A percentile compares a stretch with the other conserved stretches of the same genome.
These are phyloP conservation scores for Holacanthella duospinosa DNA, from an alignment of 2,888 invertebrate genomes.

Conservation along the genomic window DNA sequence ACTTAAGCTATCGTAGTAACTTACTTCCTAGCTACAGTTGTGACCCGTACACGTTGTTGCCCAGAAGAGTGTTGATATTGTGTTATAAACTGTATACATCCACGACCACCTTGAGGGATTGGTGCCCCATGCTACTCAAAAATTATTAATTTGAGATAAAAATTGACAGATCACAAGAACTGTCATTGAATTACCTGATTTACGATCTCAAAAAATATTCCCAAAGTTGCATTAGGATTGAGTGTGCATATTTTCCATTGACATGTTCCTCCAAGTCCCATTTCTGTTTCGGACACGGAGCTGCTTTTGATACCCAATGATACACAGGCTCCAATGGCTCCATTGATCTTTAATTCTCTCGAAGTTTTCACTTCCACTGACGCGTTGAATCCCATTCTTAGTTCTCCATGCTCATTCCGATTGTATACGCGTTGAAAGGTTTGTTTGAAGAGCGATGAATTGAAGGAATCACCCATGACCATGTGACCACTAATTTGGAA, in stretches of 20 bases:
- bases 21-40: conserved; percentile 92
- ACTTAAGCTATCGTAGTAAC: conserved; percentile 29
- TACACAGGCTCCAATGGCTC: conserved; percentile 93
- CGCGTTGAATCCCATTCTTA: conserved; percentile 98
- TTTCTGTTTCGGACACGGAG: conserved; percentile 89
- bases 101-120: conserved; percentile 89
- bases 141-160: conserved; percentile 5
- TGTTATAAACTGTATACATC: conserved; percentile 94
- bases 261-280: conserved; percentile 92
- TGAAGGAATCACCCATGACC: conserved; percentile 99
- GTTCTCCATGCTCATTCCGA: conserved; percentile 65
- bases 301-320: conserved; percentile 84
- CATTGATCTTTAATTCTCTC: conserved; percentile 82
- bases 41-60: conserved; percentile 85
- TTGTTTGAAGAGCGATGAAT: conserved; percentile 96
- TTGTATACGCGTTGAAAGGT: conserved; percentile 96
- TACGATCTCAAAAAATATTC: conserved; percentile 92
- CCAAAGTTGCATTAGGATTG: conserved; percentile 82
- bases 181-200: conserved; percentile 45
- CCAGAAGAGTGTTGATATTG: conserved; percentile 98
- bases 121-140: conserved; percentile 73
- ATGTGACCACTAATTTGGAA: conserved; percentile 74
- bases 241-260: conserved; percentile 98
- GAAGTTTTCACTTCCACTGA: conserved; percentile 95
- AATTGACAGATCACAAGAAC: background rate